Percentiles rank a stretch among this genome's conserved stretches.
phyloP scores from a whole-genome alignment of 1,140 invertebrate species.

The Luehdorfia chinensis region DNA sequence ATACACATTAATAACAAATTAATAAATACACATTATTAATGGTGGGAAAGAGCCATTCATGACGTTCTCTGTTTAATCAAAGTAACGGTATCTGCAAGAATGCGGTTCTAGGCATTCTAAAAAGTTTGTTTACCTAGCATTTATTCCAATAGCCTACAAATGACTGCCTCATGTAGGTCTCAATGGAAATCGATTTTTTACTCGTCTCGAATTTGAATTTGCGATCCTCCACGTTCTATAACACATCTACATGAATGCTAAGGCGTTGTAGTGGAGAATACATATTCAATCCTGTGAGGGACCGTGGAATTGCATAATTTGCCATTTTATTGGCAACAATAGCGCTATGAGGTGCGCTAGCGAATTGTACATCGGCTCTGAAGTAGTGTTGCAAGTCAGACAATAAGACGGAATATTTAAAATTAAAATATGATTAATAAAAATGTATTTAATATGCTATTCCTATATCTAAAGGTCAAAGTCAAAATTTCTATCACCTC shows the following conservation, averaged over 20 bases:
- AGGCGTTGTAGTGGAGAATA: conserved; percentile 32
- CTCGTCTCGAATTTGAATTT: conserved; percentile 13
- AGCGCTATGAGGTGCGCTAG: conserved; percentile 35
- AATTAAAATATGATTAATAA: no score
- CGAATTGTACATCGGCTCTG: conserved; percentile 24
- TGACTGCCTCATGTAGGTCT: conserved; percentile 2
- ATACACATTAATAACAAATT: no score
- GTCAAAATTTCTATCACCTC: no score
- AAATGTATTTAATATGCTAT: no score
- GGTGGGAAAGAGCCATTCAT: not conserved
- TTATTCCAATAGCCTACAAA: conserved; percentile 1
- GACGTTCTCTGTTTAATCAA: conserved; percentile 7
- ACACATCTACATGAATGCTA: conserved; percentile 26
- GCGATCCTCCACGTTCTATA: conserved; percentile 16
- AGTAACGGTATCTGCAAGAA: conserved; percentile 6
- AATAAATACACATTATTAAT: no score
- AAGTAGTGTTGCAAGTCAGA: no score
- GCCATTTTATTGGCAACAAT: conserved; percentile 57
- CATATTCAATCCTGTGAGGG: conserved; percentile 45
- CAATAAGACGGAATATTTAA: no score
- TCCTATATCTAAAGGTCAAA: no score
- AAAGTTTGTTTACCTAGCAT: conserved; percentile 1
- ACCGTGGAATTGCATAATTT: conserved; percentile 58
- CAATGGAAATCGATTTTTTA: conserved; percentile 17
- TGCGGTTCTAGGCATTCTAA: conserved; percentile 2